Conservation (phyloP, 1,140 invertebrate genomes). For the Drosophila kepulauana region DNA sequence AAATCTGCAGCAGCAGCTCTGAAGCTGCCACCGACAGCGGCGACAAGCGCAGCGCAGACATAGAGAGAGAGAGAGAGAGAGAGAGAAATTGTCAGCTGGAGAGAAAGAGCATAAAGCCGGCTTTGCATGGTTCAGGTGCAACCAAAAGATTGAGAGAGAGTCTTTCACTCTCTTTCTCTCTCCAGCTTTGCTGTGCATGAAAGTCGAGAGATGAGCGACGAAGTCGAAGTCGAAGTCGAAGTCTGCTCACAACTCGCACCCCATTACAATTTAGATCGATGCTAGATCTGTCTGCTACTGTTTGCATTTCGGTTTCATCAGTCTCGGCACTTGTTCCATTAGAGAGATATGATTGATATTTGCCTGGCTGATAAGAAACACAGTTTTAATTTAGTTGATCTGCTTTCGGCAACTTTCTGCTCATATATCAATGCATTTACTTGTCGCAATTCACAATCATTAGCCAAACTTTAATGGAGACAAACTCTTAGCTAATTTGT, state of each 20-base stretch:
- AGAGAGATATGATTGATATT: background rate
- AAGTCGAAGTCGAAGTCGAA: background rate
- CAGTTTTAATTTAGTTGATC: background rate
- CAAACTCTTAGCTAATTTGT: background rate
- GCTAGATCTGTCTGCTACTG: constrained; percentile 17
- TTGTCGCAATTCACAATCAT: background rate
- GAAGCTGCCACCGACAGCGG: constrained; percentile 47
- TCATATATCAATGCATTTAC: background rate
- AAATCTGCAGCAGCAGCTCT: constrained; percentile 57
- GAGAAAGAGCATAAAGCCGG: constrained; percentile 16
- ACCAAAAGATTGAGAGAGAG: constrained; percentile 1
- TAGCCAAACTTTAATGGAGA: background rate
- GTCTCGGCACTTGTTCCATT: constrained; percentile 16
- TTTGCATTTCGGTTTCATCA: constrained; percentile 9
- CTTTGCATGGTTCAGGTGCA: constrained; percentile 3
- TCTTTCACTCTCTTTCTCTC: constrained; percentile 16
- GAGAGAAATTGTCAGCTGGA: background rate
- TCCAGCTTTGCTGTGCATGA: constrained; percentile 6
- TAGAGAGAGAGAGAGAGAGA: constrained; percentile 13
- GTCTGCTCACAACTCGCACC: constrained; percentile 1
- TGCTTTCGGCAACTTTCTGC: constrained; percentile 12
- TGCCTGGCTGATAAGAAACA: background rate
- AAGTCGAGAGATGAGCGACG: constrained; percentile 8
- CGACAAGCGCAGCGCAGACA: constrained; percentile 8
- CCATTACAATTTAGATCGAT: constrained; percentile 1